Conservation (phyloP, 2,113 vertebrate species). For the Scytalopus superciliaris region DNA sequence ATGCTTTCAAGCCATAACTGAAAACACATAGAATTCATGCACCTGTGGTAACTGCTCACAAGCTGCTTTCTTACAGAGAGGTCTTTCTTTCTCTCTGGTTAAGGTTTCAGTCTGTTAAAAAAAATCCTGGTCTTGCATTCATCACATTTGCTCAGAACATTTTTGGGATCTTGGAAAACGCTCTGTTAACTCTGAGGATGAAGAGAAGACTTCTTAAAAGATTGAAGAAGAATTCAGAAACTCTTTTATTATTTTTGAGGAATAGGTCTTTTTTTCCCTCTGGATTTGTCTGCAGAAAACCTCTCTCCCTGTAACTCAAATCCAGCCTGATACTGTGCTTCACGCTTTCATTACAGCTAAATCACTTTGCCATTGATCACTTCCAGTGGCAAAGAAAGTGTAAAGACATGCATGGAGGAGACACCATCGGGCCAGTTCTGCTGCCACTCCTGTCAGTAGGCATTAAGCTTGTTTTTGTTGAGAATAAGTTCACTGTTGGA, state of each 20-base stretch:
- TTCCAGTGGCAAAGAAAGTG: neutral
- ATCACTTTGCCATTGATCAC: neutral
- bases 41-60: neutral
- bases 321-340: neutral
- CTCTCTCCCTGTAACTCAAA: neutral
- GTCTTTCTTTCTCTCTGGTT: neutral
- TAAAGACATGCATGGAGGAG: neutral
- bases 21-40: neutral
- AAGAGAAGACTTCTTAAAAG: neutral
- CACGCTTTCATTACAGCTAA: neutral
- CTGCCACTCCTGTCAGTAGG: neutral
- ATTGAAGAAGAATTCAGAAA: neutral
- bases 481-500: neutral
- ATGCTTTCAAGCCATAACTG: constrained; percentile 26
- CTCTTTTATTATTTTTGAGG: neutral
- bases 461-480: neutral
- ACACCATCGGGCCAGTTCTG: neutral
- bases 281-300: neutral
- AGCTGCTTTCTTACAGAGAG: neutral
- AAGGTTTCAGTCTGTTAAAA: neutral
- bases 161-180: neutral
- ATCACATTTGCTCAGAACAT: neutral
- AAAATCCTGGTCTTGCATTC: neutral
- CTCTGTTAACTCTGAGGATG: neutral
- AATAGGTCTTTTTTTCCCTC: neutral